Evolutionary conservation across 2,888 invertebrate genomes (phyloP), one percentile per base, ranked within the genome.

Genomic region (Torymus texanus): DNA sequence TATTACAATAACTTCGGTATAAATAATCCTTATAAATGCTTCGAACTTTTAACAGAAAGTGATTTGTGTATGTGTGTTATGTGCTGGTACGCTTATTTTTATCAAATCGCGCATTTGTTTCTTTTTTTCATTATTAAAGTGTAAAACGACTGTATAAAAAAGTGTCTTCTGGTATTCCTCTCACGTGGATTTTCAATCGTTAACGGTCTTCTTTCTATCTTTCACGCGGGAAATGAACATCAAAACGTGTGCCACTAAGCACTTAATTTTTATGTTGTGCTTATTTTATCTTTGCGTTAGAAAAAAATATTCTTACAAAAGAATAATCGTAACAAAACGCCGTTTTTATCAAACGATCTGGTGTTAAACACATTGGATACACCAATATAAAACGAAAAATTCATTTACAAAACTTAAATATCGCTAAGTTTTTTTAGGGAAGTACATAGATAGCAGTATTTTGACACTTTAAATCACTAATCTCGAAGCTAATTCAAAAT

Each of bases 141-240:
- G 81, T 84, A 84, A 85, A 84, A 84, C 83, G 83, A 83, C 82
- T 72, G 79, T 82, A 83, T 83, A 83, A 83, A 85, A 86, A 86
- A 83, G 82, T 84, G 84, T 85, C 83, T 84, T 84, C 84, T 84
- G 83, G 84, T 86, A 84, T 83, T 78, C 68, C 82, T 81, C 82
- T 84, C 82, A 78, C 82, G 77, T 82, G 79, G 75, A 80, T 80
- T 62, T 53, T 78, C 67, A n/a, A 75, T 79, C 67, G 56, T 59
- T 18, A 70, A 68, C 79, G 62, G 67, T 12, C n/a, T 18, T 75
- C 41, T 66, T 62, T 67, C 66, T 50, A 53, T 75, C 2, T 56
- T 59, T 63, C 63, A 72, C 41, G 63, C 56, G 53, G 76, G 62
- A 80, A 78, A 50, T n/a, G 41, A 78, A 70, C 62, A 75, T 75